A percentile compares a stretch with the other conserved stretches of the same genome.
These are phyloP conservation scores for Tricholauxania praeusta DNA, from an alignment of 2,888 invertebrate species.

Conservation along the genomic window DNA sequence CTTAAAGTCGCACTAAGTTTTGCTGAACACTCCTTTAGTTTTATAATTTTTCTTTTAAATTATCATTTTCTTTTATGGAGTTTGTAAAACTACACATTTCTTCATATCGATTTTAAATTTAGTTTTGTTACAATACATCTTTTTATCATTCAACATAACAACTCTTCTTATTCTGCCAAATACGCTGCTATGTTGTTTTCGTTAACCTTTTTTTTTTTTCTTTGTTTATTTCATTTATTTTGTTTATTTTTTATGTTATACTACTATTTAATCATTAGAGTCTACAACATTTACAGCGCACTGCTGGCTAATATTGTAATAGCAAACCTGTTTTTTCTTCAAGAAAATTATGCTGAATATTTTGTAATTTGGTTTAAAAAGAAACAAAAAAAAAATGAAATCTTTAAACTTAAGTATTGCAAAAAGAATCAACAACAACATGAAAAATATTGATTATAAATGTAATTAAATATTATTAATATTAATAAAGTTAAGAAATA, in stretches of 20 bases:
- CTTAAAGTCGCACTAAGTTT: no score
- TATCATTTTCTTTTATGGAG: no score
- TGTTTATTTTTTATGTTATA: constrained; percentile 1
- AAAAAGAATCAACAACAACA: constrained; percentile 30
- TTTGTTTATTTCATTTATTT: constrained; percentile 11
- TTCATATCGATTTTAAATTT: no score
- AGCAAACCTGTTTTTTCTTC: constrained; percentile 18
- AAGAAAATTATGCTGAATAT: constrained; percentile 19
- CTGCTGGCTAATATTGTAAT: background rate
- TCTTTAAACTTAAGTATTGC: constrained; percentile 32
- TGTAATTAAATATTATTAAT: constrained; percentile 48
- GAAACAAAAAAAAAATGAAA: constrained; percentile 10
- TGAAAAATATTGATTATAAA: constrained; percentile 37
- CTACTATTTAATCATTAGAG: background rate
- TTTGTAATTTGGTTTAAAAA: constrained; percentile 26
- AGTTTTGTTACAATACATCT: no score
- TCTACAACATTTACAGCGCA: background rate
- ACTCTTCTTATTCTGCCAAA: constrained; percentile 18
- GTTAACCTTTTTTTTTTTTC: constrained; percentile 10
- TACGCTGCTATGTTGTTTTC: constrained; percentile 3
- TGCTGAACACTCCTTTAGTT: no score
- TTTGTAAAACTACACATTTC: no score
- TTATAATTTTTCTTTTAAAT: no score
- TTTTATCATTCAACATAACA: background rate
- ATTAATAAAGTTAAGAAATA: constrained; percentile 48